phyloP scores from a whole-genome alignment of 2,888 invertebrate genomes.

The Drosophila diplacantha region DNA sequence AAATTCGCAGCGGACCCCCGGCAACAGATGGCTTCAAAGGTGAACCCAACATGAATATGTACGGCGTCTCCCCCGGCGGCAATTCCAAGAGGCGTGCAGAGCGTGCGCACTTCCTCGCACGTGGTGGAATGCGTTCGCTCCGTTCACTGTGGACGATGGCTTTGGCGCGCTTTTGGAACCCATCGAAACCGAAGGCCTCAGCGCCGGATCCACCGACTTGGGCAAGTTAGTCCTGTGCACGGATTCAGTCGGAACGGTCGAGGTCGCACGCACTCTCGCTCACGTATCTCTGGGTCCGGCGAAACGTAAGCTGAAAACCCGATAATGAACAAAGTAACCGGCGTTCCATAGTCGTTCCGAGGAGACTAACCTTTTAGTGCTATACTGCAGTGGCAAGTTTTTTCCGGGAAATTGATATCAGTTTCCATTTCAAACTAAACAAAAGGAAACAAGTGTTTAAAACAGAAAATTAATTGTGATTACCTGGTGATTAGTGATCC shows the following conservation, averaged over 20 bases:
- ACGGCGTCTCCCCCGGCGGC: conserved; percentile 15
- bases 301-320: conserved; percentile 1
- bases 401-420: not conserved
- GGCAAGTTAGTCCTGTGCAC: conserved; percentile 59
- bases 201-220: conserved; percentile 41
- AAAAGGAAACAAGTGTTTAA: conserved; percentile 33
- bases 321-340: conserved; percentile 1
- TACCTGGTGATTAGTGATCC: not conserved
- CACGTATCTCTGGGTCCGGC: not conserved
- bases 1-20: conserved; percentile 12
- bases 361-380: conserved; percentile 2
- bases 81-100: conserved; percentile 13
- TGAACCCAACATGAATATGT: not conserved
- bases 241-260: conserved; percentile 62
- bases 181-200: conserved; percentile 24
- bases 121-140: conserved; percentile 52
- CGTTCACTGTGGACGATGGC: conserved; percentile 26
- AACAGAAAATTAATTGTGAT: conserved; percentile 3
- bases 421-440: conserved; percentile 2
- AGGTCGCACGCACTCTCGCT: conserved; percentile 14
- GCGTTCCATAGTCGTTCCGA: not conserved
- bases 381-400: conserved; percentile 5
- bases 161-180: conserved; percentile 57
- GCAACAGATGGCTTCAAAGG: conserved; percentile 29
- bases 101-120: conserved; percentile 47